Evolutionary conservation across 2,113 vertebrate genomes (phyloP), one percentile per base, ranked within the genome.

Genomic region (Atherinomorus stipes): DNA sequence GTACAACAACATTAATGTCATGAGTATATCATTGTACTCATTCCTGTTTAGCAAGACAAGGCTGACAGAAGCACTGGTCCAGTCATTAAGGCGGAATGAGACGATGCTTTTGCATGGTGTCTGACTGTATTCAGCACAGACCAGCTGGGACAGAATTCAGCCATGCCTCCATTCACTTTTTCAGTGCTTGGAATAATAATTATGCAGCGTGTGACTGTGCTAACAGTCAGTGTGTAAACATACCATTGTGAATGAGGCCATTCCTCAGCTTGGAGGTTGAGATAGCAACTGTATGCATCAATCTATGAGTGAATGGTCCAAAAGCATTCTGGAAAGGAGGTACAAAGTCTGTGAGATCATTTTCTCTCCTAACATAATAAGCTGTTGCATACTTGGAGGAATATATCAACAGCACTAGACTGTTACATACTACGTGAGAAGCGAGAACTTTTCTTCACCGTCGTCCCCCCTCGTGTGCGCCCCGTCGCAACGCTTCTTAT

Each of bases 241-340:
- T 89, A 97, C 96, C 95, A 38, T 96, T 94, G 78, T 95, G 93
- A 92, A 89, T 95, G 93, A 93, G 89, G 0, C 93, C 95, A 44
- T 94, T 95, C 63, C 95, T 95, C 75, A 18, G 7, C 3, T 60
- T 4, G 7, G 28, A 31, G 28, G 3, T 31, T 31, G n/a, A n/a
- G n/a, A 31, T 31, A 7, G 31, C 31, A 34, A 34, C 31, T 8
- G 34, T 2, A 1, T 25, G 19, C 16, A 15, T 19, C 26, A 51
- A 31, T 18, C 45, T 50, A 21, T 23, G 12, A 1, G 45, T 8
- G 18, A 45, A 22, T 23, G 1, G 79, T 83, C 64, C 3, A 77
- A 56, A 34, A 34, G 9, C 31, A 7, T 34, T 21, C 57, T 60
- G 22, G 11, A 57, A 62, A 11, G 45, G 4, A 13, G 53, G 1